Evolutionary conservation across 2,888 invertebrate genomes (phyloP).

Genomic region (Cheilosia pagana): DNA sequence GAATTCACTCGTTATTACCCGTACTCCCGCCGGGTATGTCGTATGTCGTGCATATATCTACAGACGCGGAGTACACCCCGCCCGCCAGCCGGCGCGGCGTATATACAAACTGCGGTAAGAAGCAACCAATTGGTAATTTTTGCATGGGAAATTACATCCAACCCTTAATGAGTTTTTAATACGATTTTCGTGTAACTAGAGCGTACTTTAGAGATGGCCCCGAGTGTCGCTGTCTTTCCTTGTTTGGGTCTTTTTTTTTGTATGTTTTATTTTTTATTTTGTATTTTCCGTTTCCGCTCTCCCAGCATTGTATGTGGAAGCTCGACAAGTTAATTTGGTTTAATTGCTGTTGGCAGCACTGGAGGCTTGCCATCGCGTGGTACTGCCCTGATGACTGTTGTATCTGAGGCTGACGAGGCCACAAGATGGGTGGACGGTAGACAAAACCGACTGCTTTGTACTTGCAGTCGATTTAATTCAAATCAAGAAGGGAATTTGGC

Average conservation of each 20-base stretch:
- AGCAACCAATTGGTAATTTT: slow-evolving; percentile 71
- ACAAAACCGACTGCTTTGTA: slow-evolving; percentile 32
- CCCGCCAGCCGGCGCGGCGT: slow-evolving; percentile 10
- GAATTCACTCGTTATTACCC: slow-evolving; percentile 20
- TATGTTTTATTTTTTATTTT: slow-evolving; percentile 26
- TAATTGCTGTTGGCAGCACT: slow-evolving; percentile 72
- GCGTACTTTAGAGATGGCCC: slow-evolving; percentile 52
- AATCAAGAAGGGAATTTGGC: slow-evolving; percentile 65
- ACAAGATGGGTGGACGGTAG: neutral
- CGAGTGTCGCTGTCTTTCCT: slow-evolving; percentile 41
- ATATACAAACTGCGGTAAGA: slow-evolving; percentile 63
- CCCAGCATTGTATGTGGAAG: slow-evolving; percentile 58
- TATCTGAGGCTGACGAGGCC: neutral
- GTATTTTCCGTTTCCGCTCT: slow-evolving; percentile 60
- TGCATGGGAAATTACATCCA: slow-evolving; percentile 70
- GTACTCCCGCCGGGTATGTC: neutral
- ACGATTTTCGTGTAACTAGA: slow-evolving; percentile 70
- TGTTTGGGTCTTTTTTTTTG: slow-evolving; percentile 37
- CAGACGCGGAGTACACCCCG: neutral
- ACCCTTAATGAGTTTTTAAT: slow-evolving; percentile 75
- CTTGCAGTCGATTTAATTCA: slow-evolving; percentile 74
- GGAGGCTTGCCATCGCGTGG: slow-evolving; percentile 41
- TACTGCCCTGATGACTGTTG: neutral
- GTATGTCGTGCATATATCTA: neutral
- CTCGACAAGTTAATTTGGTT: slow-evolving; percentile 74